Evolutionary conservation across 2,113 vertebrate genomes (phyloP).

Genomic region (Alouatta palliata): DNA sequence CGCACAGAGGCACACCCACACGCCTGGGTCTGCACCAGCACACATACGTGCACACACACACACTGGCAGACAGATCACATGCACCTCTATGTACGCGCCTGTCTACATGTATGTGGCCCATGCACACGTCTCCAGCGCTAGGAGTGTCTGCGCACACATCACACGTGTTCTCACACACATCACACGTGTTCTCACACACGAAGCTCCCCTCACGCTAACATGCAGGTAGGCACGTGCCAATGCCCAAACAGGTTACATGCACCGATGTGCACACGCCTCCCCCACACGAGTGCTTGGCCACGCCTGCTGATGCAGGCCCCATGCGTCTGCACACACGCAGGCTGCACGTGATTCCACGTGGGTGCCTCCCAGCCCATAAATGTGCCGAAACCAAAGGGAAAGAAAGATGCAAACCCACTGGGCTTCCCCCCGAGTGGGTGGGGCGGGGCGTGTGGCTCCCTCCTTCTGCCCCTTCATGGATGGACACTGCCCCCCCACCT

Average conservation of each 20-base stretch:
- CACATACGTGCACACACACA: background rate
- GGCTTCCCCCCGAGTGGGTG: constrained; percentile 64
- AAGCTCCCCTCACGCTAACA: background rate
- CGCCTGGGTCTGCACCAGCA: background rate
- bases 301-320: background rate
- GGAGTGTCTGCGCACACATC: background rate
- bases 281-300: background rate
- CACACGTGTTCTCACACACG: background rate
- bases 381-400: constrained; percentile 44
- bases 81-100: background rate
- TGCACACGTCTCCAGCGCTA: background rate
- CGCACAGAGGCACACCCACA: background rate
- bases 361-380: constrained; percentile 78
- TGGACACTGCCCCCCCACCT: background rate
- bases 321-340: constrained; percentile 45
- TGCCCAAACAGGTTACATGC: background rate
- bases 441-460: background rate
- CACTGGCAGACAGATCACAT: background rate
- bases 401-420: constrained; percentile 76
- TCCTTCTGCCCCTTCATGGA: background rate
- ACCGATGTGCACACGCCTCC: background rate
- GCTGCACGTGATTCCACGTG: constrained; percentile 84
- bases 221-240: background rate
- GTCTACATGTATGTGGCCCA: background rate
- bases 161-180: background rate